Evolutionary conservation across 2,797 vertebrate species (phyloP), one percentile per base, ranked within the genome.

Genomic region (Gymnopithys bicolor): DNA sequence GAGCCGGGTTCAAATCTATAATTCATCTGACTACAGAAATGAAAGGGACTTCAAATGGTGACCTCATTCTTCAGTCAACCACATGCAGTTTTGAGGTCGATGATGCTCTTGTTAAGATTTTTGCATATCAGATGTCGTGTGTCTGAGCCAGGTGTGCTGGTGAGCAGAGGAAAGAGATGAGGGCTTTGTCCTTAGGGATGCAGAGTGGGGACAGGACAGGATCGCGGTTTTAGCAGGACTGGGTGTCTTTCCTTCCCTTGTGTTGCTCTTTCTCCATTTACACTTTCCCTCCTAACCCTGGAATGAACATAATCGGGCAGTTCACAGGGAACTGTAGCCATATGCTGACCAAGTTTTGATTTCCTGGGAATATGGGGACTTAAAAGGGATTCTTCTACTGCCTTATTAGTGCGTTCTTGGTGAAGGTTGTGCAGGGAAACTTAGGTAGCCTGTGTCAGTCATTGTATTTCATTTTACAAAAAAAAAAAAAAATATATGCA

Each of bases 151-250:
- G 9, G 8, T 56, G 48, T 22, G 24, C n/a, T 30, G 53, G 18
- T 27, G 33, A 35, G 67, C 28, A 37, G 58, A 14, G 64, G 21
- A 23, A 7, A 11, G 28, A 1, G 2, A 13, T 2, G 11, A 21
- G 4, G 41, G 14, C 8, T 11, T 22, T 55, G 35, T 55, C 45
- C 19, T 32, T 41, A 30, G 22, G 33, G 21, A 24, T 55, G 22
- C 5, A 39, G 35, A 12, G 8, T 39, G n/a, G 3, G 32, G 25
- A 4, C 0, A 2, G 37, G 9, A 48, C 2, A 2, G 14, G 52
- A 3, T 18, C 18, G 33, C 2, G 8, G 4, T 33, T 80, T 56
- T n/a, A 28, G 23, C 53, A 37, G n/a, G 49, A 9, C 22, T 9
- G 28, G 14, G 24, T 2, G 2, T 3, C 18, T 80, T 14, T 62